Evolutionary conservation across 2,888 invertebrate species (phyloP), one percentile per base, ranked within the genome.

Genomic region (Arge pagana): DNA sequence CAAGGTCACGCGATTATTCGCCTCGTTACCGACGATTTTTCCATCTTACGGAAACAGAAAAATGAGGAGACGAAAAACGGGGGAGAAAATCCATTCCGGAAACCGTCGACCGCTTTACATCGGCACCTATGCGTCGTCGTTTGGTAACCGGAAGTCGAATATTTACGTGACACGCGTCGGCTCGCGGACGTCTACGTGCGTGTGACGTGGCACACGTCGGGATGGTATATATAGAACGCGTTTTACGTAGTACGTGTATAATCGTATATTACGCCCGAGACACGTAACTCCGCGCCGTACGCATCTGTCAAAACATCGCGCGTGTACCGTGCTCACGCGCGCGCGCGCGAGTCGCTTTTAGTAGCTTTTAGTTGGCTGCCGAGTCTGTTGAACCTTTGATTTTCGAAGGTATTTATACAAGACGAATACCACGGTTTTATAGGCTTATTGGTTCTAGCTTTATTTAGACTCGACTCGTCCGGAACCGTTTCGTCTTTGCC

Each of bases 71-170:
- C n/a, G n/a, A n/a, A n/a, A n/a, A n/a, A n/a, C n/a, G n/a, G n/a
- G n/a, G n/a, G n/a, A n/a, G n/a, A n/a, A n/a, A n/a, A n/a, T n/a
- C n/a, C n/a, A n/a, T n/a, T n/a, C n/a, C n/a, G n/a, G n/a, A n/a
- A n/a, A n/a, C n/a, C n/a, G n/a, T n/a, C n/a, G n/a, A n/a, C n/a
- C n/a, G n/a, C n/a, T n/a, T n/a, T n/a, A n/a, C n/a, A n/a, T n/a
- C n/a, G n/a, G n/a, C n/a, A n/a, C n/a, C n/a, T n/a, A n/a, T n/a
- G n/a, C n/a, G n/a, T n/a, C n/a, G n/a, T n/a, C n/a, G n/a, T n/a
- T n/a, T n/a, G n/a, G n/a, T n/a, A n/a, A 51, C 59, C 63, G 62
- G 65, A 65, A 62, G 56, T 54, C 48, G 48, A 52, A 58, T 59
- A 63, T 65, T 65, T 64, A 66, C 63, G 62, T 40, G 61, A 59